Conservation (phyloP, 2,888 invertebrate genomes). For the Chloroclysta siterata region DNA sequence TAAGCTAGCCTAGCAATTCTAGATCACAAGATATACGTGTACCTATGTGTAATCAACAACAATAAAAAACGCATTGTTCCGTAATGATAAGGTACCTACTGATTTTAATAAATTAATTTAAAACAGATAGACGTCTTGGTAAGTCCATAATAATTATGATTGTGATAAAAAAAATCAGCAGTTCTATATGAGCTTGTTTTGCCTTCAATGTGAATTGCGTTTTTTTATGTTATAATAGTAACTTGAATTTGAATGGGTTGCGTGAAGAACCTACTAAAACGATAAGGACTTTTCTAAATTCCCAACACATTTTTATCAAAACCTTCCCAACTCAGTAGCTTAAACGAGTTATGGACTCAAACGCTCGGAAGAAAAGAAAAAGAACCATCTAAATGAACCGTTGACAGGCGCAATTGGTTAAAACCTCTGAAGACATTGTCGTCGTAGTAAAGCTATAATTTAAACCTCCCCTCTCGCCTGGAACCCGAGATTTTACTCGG, state of each 20-base stretch:
- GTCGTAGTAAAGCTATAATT: constrained; percentile 65
- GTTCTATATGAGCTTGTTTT: no score
- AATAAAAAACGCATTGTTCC: no score
- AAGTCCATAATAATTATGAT: no score
- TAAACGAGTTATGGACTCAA: constrained; percentile 57
- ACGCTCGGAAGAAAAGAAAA: constrained; percentile 26
- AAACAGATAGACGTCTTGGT: no score
- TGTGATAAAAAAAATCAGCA: no score
- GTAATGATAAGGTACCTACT: no score
- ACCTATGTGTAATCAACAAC: no score
- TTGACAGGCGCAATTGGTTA: constrained; percentile 62
- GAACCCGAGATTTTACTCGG: constrained; percentile 72
- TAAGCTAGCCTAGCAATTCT: no score
- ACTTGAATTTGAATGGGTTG: not conserved
- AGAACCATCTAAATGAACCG: constrained; percentile 42
- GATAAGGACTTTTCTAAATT: not conserved
- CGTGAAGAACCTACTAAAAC: not conserved
- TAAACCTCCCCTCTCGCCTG: constrained; percentile 69
- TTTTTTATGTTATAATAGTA: no score
- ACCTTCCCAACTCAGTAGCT: not conserved
- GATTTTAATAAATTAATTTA: no score
- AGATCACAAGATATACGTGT: no score
- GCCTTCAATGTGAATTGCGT: no score
- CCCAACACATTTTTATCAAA: not conserved
- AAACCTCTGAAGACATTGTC: constrained; percentile 54